These are phyloP conservation scores for Mythimna loreyi DNA, from an alignment of 2,888 invertebrate genomes.

Conservation along the genomic window DNA sequence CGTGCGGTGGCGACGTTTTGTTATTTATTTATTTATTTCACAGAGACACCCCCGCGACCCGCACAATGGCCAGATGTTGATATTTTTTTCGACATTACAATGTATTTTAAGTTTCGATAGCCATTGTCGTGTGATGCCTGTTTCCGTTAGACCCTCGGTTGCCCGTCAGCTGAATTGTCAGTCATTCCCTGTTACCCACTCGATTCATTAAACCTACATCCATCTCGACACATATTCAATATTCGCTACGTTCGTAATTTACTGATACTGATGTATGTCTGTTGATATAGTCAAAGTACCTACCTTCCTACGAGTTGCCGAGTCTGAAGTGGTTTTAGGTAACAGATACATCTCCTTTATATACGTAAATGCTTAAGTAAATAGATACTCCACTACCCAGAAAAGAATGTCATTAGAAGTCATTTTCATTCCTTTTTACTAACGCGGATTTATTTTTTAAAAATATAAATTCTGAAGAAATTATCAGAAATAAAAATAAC, in stretches of 20 bases:
- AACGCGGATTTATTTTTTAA: too few relatives aligned
- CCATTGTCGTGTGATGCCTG: constrained; percentile 78
- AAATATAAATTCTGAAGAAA: too few relatives aligned
- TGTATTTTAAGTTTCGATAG: constrained; percentile 86
- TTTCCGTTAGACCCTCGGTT: constrained; percentile 80
- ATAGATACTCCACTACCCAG: background rate
- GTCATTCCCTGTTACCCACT: constrained; percentile 54
- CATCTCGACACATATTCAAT: background rate
- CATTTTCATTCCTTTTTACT: constrained; percentile 4
- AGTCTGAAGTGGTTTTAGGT: too few relatives aligned
- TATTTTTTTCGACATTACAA: constrained; percentile 87
- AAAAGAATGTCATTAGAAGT: background rate
- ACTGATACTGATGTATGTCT: background rate
- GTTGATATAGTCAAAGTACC: background rate
- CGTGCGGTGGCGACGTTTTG: constrained; percentile 89
- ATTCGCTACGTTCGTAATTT: background rate
- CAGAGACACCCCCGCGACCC: constrained; percentile 83
- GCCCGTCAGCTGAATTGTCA: constrained; percentile 65
- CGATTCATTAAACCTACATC: constrained; percentile 50
- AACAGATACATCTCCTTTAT: too few relatives aligned
- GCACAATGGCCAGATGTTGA: constrained; percentile 90
- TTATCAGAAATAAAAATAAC: too few relatives aligned
- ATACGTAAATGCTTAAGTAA: too few relatives aligned
- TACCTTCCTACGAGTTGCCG: too few relatives aligned
- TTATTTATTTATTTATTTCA: constrained; percentile 86